Conservation (phyloP, 2,113 vertebrate genomes). For the Pelobates fuscus region DNA sequence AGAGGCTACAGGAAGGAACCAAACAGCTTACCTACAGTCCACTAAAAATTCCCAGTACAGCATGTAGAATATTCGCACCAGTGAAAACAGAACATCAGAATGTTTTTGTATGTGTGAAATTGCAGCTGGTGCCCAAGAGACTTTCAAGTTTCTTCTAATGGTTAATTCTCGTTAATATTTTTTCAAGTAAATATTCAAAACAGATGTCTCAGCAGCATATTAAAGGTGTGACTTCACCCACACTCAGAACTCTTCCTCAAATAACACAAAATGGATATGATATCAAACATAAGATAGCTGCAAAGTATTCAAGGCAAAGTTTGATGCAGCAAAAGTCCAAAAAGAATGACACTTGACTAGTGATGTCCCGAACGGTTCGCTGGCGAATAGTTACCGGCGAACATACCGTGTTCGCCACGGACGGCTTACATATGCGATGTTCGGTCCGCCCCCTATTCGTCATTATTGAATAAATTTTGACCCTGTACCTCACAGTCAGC, state of each 20-base stretch:
- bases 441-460: too few relatives aligned
- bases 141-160: slow-evolving; percentile 46
- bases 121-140: slow-evolving; percentile 49
- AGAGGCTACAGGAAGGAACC: slow-evolving; percentile 21
- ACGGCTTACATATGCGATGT: too few relatives aligned
- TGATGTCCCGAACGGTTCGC: too few relatives aligned
- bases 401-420: too few relatives aligned
- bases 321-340: background rate
- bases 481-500: too few relatives aligned
- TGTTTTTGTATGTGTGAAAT: slow-evolving; percentile 36
- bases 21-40: slow-evolving; percentile 25
- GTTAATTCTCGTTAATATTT: slow-evolving; percentile 26
- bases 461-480: too few relatives aligned
- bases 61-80: slow-evolving; percentile 46
- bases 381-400: too few relatives aligned
- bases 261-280: background rate
- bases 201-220: slow-evolving; percentile 52
- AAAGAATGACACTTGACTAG: too few relatives aligned
- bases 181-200: slow-evolving; percentile 53
- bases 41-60: slow-evolving; percentile 50
- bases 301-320: background rate
- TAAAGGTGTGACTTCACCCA: slow-evolving; percentile 40
- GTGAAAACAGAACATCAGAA: slow-evolving; percentile 44
- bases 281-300: background rate
- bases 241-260: slow-evolving; percentile 50